Conservation (phyloP, 2,888 invertebrate genomes). For the Bombyx huttoni region DNA sequence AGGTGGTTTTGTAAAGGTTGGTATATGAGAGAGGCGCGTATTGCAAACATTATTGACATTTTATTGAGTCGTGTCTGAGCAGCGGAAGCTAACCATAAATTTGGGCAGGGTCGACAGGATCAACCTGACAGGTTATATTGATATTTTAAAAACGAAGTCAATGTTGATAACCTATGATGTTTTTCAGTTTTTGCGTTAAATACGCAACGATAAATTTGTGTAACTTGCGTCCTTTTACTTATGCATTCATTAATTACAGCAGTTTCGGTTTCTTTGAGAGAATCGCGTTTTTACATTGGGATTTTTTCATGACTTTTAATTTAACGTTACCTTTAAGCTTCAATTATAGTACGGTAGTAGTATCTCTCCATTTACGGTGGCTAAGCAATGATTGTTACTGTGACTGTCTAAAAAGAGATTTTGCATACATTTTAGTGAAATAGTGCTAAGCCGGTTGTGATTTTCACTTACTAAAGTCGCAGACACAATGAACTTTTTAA, state of each 20-base stretch:
- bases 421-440: no score
- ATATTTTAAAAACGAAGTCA: not conserved
- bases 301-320: no score
- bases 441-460: not conserved
- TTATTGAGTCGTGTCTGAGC: constrained; percentile 41
- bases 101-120: constrained; percentile 14
- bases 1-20: constrained; percentile 35
- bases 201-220: no score
- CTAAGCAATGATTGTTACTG: no score
- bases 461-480: not conserved
- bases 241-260: no score
- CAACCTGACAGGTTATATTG: not conserved
- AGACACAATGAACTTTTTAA: not conserved
- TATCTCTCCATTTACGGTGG: no score
- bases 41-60: constrained; percentile 36
- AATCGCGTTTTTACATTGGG: no score
- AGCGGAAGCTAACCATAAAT: constrained; percentile 37
- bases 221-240: no score
- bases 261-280: no score
- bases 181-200: not conserved
- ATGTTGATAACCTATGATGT: not conserved
- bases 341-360: no score
- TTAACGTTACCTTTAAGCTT: no score
- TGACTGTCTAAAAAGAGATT: no score
- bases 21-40: constrained; percentile 18